These are phyloP conservation scores for Drosophila leonis DNA, from an alignment of 2,888 invertebrate genomes.

Conservation along the genomic window DNA sequence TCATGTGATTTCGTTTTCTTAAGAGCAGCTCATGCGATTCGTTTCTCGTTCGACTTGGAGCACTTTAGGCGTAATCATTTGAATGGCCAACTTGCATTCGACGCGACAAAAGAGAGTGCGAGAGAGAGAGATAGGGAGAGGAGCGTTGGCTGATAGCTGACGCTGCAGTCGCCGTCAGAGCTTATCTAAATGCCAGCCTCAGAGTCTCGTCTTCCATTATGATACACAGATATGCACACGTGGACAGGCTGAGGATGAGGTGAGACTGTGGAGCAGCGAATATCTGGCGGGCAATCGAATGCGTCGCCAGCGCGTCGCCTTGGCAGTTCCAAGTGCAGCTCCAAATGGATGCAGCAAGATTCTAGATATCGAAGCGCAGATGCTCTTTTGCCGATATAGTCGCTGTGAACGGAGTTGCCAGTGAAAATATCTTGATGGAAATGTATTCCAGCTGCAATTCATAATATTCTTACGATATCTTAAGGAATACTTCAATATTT, in stretches of 20 bases:
- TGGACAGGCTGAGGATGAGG: conserved; percentile 38
- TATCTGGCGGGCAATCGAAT: conserved; percentile 79
- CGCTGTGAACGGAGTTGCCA: background rate
- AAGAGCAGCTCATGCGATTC: conserved; percentile 14
- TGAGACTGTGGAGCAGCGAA: conserved; percentile 7
- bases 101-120: conserved; percentile 3
- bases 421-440: background rate
- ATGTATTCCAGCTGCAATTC: no score
- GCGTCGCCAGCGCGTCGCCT: conserved; percentile 81
- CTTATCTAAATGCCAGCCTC: conserved; percentile 86
- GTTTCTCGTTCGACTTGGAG: conserved; percentile 37
- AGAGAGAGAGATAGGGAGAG: conserved; percentile 8
- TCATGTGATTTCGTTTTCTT: conserved; percentile 50
- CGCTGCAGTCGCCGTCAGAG: conserved; percentile 19
- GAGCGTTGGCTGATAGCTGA: conserved; percentile 7
- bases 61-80: conserved; percentile 76
- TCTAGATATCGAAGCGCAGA: conserved; percentile 20
- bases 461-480: background rate
- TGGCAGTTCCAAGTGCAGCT: conserved; percentile 25
- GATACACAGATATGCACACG: conserved; percentile 83
- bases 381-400: conserved; percentile 26
- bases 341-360: conserved; percentile 25
- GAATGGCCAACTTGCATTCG: conserved; percentile 64
- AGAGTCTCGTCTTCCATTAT: conserved; percentile 86
- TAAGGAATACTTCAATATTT: background rate